Evolutionary conservation across 1,140 invertebrate genomes (phyloP).

Genomic region (Drosophila funebris): DNA sequence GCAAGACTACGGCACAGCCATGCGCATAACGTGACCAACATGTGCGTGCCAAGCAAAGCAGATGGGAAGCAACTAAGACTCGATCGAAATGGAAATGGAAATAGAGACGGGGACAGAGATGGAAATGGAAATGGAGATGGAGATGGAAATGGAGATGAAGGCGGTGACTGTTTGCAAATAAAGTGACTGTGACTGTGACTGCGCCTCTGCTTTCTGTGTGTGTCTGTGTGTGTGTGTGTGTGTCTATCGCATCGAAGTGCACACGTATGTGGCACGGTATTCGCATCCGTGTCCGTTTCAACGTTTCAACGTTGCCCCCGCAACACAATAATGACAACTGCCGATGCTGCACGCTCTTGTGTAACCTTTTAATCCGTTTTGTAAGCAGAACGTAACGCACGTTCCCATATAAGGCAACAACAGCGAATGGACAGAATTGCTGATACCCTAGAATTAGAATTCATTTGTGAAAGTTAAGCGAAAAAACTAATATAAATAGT

Average conservation of each 20-base stretch:
- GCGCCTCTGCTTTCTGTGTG: conserved; percentile 4
- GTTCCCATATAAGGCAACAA: conserved; percentile 63
- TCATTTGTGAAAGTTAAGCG: background rate
- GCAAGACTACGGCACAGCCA: conserved; percentile 9
- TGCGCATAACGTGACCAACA: conserved; percentile 69
- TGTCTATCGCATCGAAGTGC: conserved; percentile 16
- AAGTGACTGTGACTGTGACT: conserved; percentile 68
- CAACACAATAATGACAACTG: conserved; percentile 2
- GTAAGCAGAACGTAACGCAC: conserved; percentile 82
- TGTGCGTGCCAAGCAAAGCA: conserved; percentile 53
- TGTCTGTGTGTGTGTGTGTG: conserved; percentile 20
- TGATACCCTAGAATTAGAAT: conserved; percentile 11
- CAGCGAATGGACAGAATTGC: conserved; percentile 2
- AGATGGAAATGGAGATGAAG: conserved; percentile 1
- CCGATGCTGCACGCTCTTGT: conserved; percentile 72
- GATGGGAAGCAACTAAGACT: conserved; percentile 27
- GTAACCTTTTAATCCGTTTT: conserved; percentile 83
- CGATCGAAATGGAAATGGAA: too few relatives aligned
- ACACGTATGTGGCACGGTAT: conserved; percentile 30
- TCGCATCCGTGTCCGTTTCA: conserved; percentile 45
- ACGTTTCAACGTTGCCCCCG: conserved; percentile 12
- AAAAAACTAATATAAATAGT: too few relatives aligned
- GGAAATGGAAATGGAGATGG: background rate
- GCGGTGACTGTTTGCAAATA: conserved; percentile 56
- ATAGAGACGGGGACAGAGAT: too few relatives aligned